Evolutionary conservation across 2,888 invertebrate species (phyloP), one percentile per base, ranked within the genome.

Genomic region (Tetrapedia diversipes): DNA sequence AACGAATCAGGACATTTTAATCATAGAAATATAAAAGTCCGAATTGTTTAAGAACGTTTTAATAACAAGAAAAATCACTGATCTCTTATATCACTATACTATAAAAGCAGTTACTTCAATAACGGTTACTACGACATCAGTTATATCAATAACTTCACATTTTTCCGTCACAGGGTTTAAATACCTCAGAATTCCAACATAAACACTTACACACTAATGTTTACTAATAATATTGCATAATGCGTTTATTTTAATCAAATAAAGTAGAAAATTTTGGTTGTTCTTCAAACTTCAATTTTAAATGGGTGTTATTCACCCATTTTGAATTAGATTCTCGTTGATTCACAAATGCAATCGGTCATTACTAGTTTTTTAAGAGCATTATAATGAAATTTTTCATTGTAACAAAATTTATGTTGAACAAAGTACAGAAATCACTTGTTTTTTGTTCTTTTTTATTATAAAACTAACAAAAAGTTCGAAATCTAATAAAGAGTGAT

Each of bases 111-210:
- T 59, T 64, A 57, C 39, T 71, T 74, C 64, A 19, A 71, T 57
- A 67, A 41, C 22, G 53, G 77, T 77, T 77, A 39, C 68, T 8
- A 75, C 2, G 68, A 47, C 22, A 53, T 4, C 8, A 10, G 49
- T 77, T 74, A 61, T 10, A 59, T 65, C 74, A 11, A 67, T 78
- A 63, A 59, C 57, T 51, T n/a, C 7, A 47, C 34, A 0, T 43
- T 22, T 22, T 27, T 1, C 1, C 6, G 29, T 1, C 11, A 7
- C 2, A 0, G 29, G 24, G n/a, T 6, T 37, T n/a, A 29, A 22
- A 32, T 32, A 24, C 11, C 1, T 10, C 4, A 14, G 1, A 10
- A 24, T 47, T 19, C 24, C 3, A 0, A 39, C 3, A 10, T 34
- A 49, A 54, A 54, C 16, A 11, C 32, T 14, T n/a, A 14, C 32